Evolutionary conservation across 2,113 vertebrate genomes (phyloP), one percentile per base, ranked within the genome.

Genomic region (Heterochromis multidens): DNA sequence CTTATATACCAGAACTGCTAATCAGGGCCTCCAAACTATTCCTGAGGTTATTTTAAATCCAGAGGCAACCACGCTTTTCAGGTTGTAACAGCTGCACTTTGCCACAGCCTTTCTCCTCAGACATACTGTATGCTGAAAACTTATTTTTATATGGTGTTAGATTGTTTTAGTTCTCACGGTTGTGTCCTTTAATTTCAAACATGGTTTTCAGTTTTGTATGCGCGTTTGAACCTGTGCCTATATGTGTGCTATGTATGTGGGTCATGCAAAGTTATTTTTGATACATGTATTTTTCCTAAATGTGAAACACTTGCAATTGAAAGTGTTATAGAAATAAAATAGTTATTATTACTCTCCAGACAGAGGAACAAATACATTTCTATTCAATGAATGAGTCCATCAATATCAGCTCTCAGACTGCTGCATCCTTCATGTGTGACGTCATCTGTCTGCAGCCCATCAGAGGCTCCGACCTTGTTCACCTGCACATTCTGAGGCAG

Each of bases 161-260:
- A 35, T 19, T 4, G n/a, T 13, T 13, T 37, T 7, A 23, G 21
- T 37, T 37, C 10, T n/a, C n/a, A 37, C 2, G 33, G 33, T 35
- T 35, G 19, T 3, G 5, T 4, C 3, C 17, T 21, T 62, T 35
- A 0, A 35, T n/a, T 62, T 21, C 19, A 21, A 62, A 37, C 61
- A 63, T 7, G 1, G 11, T 23, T 40, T 40, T 7, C 14, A 7
- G 35, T 65, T 67, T 40, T 25, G 35, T 62, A 5, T 6, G 4
- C 16, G 4, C 14, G 3, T 46, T 16, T 4, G 16, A n/a, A n/a
- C 5, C 1, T 1, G 1, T 4, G 11, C 0, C 21, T 63, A 9
- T 19, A 52, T 19, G 49, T 19, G 17, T 52, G 49, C 17, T 52
- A 19, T 6, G 7, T 43, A 25, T 40, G 35, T 16, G 62, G 37